Evolutionary conservation across 2,888 invertebrate species (phyloP).

Genomic region (Drosophila histrio): DNA sequence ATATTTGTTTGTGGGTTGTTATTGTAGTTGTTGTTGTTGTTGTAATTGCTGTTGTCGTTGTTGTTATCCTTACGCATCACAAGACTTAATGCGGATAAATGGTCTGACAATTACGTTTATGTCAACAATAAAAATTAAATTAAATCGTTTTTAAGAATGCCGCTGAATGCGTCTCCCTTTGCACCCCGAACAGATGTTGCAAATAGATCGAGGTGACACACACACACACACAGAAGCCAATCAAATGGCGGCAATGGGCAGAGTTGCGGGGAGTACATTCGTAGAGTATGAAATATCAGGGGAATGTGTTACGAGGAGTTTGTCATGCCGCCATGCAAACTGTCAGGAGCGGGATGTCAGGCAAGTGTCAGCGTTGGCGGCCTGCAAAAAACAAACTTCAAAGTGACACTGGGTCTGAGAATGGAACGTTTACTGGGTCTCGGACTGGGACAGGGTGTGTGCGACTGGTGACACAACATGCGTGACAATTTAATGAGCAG

Average conservation of each 20-base stretch:
- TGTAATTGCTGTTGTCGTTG: conserved; percentile 44
- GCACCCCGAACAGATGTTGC: conserved; percentile 62
- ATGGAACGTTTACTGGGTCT: neutral
- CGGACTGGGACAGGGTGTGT: conserved; percentile 1
- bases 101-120: conserved; percentile 83
- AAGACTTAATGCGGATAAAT: conserved; percentile 83
- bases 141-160: conserved; percentile 76
- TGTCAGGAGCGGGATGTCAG: conserved; percentile 71
- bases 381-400: conserved; percentile 57
- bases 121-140: conserved; percentile 79
- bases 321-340: conserved; percentile 71
- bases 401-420: conserved; percentile 45
- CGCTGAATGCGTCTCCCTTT: conserved; percentile 16
- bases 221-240: conserved; percentile 47
- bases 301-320: conserved; percentile 54
- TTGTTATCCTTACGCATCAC: conserved; percentile 76
- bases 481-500: conserved; percentile 84
- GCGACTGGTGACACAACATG: conserved; percentile 70
- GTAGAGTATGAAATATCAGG: conserved; percentile 29
- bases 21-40: conserved; percentile 37
- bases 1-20: conserved; percentile 65
- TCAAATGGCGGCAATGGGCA: conserved; percentile 31
- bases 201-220: conserved; percentile 56
- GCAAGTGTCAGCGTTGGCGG: conserved; percentile 74
- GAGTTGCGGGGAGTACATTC: neutral